phyloP scores from a whole-genome alignment of 2,797 vertebrate genomes.

The Pipistrellus nathusii region DNA sequence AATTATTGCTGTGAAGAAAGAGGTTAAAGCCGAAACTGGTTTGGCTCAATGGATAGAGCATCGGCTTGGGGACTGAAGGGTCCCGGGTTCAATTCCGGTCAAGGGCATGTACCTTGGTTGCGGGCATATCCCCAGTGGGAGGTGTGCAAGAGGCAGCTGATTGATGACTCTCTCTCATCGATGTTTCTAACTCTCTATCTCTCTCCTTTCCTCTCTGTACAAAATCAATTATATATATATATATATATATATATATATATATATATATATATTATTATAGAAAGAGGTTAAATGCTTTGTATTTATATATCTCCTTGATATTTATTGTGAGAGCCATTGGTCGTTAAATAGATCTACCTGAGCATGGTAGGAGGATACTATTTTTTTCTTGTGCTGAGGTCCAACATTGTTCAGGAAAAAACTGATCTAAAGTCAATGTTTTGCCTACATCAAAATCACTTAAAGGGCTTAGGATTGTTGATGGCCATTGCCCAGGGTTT shows the following conservation, averaged over 20 bases:
- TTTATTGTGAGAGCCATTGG: neutral
- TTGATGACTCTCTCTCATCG: too few species aligned
- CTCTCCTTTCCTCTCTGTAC: too few species aligned
- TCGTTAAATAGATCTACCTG: neutral
- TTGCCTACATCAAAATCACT: neutral
- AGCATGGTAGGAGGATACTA: neutral
- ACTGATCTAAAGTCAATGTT: neutral
- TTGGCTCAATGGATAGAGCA: too few species aligned
- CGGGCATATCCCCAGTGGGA: too few species aligned
- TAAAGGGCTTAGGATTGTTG: neutral
- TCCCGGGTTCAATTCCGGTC: too few species aligned
- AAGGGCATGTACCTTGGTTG: too few species aligned
- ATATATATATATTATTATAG: neutral
- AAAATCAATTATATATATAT: too few species aligned
- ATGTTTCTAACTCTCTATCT: too few species aligned
- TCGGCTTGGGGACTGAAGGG: too few species aligned
- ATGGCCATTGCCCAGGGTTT: neutral
- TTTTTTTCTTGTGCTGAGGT: neutral
- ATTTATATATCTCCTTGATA: neutral
- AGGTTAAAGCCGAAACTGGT: neutral
- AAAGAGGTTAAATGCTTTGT: constrained; percentile 4
- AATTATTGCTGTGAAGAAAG: neutral
- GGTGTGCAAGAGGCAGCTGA: too few species aligned
- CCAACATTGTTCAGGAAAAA: neutral
- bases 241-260: too few species aligned